phyloP scores from a whole-genome alignment of 2,113 vertebrate species.

The Phyllopteryx taeniolatus region DNA sequence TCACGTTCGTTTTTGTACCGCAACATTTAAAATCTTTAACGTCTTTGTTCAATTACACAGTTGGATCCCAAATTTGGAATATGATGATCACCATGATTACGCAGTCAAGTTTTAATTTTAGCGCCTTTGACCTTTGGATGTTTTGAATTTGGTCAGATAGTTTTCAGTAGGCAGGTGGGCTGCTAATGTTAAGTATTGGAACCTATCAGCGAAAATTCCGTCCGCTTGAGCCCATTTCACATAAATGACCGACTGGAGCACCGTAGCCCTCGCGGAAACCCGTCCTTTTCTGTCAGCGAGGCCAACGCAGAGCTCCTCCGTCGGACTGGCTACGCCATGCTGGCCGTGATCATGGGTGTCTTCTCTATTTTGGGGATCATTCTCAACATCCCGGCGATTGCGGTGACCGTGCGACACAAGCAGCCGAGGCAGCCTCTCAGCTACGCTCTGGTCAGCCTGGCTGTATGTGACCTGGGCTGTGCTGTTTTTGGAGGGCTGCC shows the following conservation, averaged over 20 bases:
- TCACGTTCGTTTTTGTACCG: neutral
- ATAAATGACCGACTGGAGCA: constrained; percentile 17
- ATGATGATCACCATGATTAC: neutral
- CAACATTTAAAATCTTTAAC: neutral
- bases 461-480: constrained; percentile 72
- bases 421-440: constrained; percentile 71
- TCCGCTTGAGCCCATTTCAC: neutral
- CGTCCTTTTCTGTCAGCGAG: constrained; percentile 12
- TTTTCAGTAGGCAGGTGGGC: neutral
- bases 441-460: constrained; percentile 74
- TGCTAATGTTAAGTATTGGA: constrained; percentile 1
- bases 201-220: neutral
- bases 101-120: neutral
- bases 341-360: constrained; percentile 67
- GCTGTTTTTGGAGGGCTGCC: constrained; percentile 68
- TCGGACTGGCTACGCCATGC: constrained; percentile 55
- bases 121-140: neutral
- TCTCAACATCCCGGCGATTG: constrained; percentile 68
- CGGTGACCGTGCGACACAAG: constrained; percentile 64
- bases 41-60: neutral
- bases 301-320: constrained; percentile 50
- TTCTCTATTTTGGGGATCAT: constrained; percentile 61
- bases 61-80: neutral
- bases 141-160: constrained; percentile 3
- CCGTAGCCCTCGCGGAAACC: constrained; percentile 28